Evolutionary conservation across 1,140 invertebrate genomes (phyloP).

Genomic region (Argopecten irradians): DNA sequence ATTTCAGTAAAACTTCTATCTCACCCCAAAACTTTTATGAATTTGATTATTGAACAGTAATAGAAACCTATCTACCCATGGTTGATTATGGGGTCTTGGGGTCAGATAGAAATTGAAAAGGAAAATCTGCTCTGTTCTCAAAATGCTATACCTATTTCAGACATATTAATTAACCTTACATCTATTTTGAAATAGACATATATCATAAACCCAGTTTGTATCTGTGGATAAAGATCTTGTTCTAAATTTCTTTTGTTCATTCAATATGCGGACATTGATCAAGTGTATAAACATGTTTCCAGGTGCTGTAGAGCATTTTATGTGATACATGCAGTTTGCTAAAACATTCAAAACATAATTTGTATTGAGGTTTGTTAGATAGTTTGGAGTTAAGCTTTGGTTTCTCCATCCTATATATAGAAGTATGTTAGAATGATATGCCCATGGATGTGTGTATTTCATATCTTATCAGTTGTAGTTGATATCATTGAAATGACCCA

Average conservation of each 20-base stretch:
- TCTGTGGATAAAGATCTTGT: not conserved
- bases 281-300: not conserved
- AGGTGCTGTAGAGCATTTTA: constrained; percentile 16
- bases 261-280: not conserved
- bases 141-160: too few relatives aligned
- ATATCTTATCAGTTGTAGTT: not conserved
- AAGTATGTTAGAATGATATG: not conserved
- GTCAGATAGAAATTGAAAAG: too few relatives aligned
- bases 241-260: not conserved
- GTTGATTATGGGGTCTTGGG: too few relatives aligned
- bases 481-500: not conserved
- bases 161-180: too few relatives aligned
- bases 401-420: not conserved
- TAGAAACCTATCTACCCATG: too few relatives aligned
- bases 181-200: not conserved
- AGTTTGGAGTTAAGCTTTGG: not conserved
- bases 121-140: too few relatives aligned
- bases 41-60: too few relatives aligned
- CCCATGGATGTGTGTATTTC: not conserved
- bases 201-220: too few relatives aligned
- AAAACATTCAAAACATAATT: not conserved
- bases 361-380: not conserved
- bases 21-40: too few relatives aligned
- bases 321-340: constrained; percentile 21
- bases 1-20: too few relatives aligned